Evolutionary conservation across 1,140 invertebrate species (phyloP), one percentile per base, ranked within the genome.

Genomic region (Cephus cinctus): DNA sequence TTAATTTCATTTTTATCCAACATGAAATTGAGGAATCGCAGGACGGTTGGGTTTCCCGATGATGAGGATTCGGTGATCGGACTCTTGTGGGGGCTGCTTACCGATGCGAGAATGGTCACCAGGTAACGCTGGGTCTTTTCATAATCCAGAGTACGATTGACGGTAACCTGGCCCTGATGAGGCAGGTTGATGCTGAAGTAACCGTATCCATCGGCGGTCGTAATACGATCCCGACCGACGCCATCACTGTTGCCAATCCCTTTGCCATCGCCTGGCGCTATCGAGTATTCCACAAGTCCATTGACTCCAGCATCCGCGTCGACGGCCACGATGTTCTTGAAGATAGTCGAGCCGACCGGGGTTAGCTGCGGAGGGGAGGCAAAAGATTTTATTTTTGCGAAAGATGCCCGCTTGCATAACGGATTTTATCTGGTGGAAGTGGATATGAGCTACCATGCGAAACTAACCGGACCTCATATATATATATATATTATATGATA

Each of bases 301-400:
- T 94, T 94, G 19, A 90, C 88, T 23, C 90, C 90, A 1, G 89
- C 86, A 69, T 96, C 92, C 8, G 84, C 84, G 69, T 96, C 92
- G 27, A 83, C 76, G 0, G 92, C 92, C 43, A 85, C 80, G n/a
- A 95, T 85, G 45, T 87, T 84, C 52, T 89, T 86, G 69, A 92
- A 94, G 47, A 94, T 85, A 1, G 90, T 93, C 14, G 89, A 87
- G 15, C 90, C 92, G 31, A 94, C 83, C 18, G 92, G 89, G 27
- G 90, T 90, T 48, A 92, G 77, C 91, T 94, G 77, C 12, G 78
- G 79, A n/a, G n/a, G n/a, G n/a, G n/a, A n/a, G n/a, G n/a, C n/a
- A n/a, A n/a, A n/a, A n/a, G n/a, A n/a, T n/a, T n/a, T n/a, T n/a
- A n/a, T n/a, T n/a, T n/a, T n/a, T n/a, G n/a, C n/a, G n/a, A n/a